Conservation (phyloP, 1,140 invertebrate species). For the Sycobia sp. region DNA sequence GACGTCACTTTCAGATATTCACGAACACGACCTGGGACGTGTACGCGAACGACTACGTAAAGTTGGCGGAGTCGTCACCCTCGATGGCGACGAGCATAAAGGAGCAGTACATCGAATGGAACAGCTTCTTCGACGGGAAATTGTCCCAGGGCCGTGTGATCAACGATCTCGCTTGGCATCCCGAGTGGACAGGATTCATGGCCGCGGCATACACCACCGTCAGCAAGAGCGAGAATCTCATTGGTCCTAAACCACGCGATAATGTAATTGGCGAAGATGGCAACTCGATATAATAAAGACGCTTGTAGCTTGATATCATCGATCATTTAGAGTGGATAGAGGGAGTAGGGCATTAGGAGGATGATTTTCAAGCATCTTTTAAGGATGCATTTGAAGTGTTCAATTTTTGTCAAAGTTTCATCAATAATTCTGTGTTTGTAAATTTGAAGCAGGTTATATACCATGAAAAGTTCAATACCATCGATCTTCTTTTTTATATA, state of each 20-base stretch:
- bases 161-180: slow-evolving; percentile 72
- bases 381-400: no score
- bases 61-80: slow-evolving; percentile 60
- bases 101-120: slow-evolving; percentile 30
- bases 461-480: no score
- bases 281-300: no score
- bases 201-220: slow-evolving; percentile 66
- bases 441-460: no score
- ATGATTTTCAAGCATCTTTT: no score
- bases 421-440: no score
- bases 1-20: slow-evolving; percentile 41
- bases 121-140: slow-evolving; percentile 61
- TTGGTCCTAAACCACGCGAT: slow-evolving; percentile 36
- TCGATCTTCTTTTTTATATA: no score
- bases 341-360: no score
- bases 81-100: slow-evolving; percentile 48
- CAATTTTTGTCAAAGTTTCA: no score
- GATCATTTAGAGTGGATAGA: no score
- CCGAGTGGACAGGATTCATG: slow-evolving; percentile 68
- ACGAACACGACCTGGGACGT: slow-evolving; percentile 69
- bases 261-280: no score
- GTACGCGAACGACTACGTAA: slow-evolving; percentile 68
- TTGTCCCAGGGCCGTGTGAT: slow-evolving; percentile 68
- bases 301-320: no score
- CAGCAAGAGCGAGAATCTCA: slow-evolving; percentile 44